Base-by-base conservation (phyloP, 2,797 vertebrate species). In the Lycodopsis pacificus region DNA sequence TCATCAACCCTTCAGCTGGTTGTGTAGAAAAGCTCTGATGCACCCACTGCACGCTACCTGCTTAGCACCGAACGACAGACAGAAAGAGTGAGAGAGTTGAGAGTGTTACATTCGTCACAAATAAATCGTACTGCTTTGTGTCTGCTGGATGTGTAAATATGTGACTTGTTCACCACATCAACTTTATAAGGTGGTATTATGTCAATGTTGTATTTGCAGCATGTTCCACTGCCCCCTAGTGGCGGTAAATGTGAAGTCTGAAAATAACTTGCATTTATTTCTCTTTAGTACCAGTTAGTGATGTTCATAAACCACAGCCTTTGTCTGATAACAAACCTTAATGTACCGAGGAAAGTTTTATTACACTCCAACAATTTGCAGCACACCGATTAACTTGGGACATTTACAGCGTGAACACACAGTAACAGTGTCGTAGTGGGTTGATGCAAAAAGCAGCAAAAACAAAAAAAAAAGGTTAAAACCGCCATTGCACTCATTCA, bases 371-470 rank as follows among this genome's bases (percentile, higher is more conserved):
- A 42, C 15, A 4, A 32, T 71, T 25, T 40, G 22, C 42, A 63
- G 36, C 61, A 25, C 51, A 59, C 36, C 63, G 20, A 79, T 73
- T 71, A 2, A 44, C 53, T 65, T 70, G 4, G 44, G 30, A 64
- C 38, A 65, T 76, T 81, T 73, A 27, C 51, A 53, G 54, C 5
- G 20, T 36, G 17, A 72, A 70, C 73, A 51, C 46, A 32, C 14
- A 71, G 19, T 40, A 38, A 76, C 7, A 3, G 53, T 64, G 71
- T 36, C 72, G 59, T 57, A 46, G 32, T 51, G 19, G 38, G 40
- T 58, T 36, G 62, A 80, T 77, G 84, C 22, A 79, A 82, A 66
- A 65, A 69, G 32, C 46, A 63, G 75, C 77, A 68, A 54, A 81
- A 69, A 57, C 81, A 73, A 76, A 5, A 32, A 32, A 32, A 5